phyloP scores from a whole-genome alignment of 2,797 vertebrate species.

The Takifugu rubripes region DNA sequence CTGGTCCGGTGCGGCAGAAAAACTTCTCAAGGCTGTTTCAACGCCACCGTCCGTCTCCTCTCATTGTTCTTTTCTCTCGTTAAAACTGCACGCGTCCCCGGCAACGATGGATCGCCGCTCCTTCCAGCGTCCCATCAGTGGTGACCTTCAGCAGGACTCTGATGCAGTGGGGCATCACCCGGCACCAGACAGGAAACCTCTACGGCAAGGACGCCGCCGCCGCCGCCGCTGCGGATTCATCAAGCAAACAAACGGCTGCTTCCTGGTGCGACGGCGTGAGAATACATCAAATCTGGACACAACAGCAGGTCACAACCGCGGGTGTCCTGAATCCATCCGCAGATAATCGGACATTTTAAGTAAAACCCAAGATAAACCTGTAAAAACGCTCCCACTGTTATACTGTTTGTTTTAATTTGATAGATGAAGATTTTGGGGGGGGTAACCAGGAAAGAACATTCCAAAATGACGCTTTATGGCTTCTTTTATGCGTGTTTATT shows the following conservation, averaged over 20 bases:
- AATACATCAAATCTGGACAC: constrained; percentile 82
- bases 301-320: constrained; percentile 60
- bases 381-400: too few relatives aligned
- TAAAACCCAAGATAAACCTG: too few relatives aligned
- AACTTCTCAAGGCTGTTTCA: constrained; percentile 37
- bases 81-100: constrained; percentile 22
- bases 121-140: constrained; percentile 81
- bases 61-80: constrained; percentile 26
- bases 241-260: constrained; percentile 90
- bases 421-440: too few relatives aligned
- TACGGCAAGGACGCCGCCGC: constrained; percentile 82
- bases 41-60: constrained; percentile 9
- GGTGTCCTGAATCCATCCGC: neutral
- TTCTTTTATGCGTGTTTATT: too few relatives aligned
- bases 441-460: neutral
- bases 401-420: too few relatives aligned
- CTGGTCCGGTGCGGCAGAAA: constrained; percentile 4
- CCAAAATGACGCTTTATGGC: constrained; percentile 8
- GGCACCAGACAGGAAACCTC: constrained; percentile 68
- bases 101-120: constrained; percentile 51
- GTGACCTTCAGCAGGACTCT: constrained; percentile 83
- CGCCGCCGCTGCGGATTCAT: constrained; percentile 76
- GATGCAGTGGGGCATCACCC: constrained; percentile 55
- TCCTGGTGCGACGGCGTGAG: constrained; percentile 74
- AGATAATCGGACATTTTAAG: neutral